Percentiles rank a stretch among this genome's conserved stretches.
These are phyloP conservation scores for Cygnus atratus DNA, from an alignment of 2,113 vertebrate species.

Conservation along the genomic window DNA sequence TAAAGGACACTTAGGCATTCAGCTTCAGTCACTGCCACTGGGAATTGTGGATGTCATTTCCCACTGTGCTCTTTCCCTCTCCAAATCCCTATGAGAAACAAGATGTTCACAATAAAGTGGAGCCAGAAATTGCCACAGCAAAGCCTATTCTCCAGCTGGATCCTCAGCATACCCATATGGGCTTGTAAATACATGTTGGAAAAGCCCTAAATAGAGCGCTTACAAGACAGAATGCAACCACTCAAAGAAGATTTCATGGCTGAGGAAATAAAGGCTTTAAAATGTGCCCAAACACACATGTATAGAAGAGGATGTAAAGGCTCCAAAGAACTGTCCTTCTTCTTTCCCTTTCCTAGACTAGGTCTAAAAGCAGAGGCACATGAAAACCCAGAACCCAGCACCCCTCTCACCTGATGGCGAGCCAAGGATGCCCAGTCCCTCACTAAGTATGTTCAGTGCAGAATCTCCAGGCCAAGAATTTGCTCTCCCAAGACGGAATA, in stretches of 20 bases:
- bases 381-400: background rate
- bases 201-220: constrained; percentile 68
- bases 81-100: background rate
- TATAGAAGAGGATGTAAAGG: background rate
- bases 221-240: constrained; percentile 50
- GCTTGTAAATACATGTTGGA: constrained; percentile 71
- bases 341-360: constrained; percentile 9
- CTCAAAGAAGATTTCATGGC: constrained; percentile 22
- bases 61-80: background rate
- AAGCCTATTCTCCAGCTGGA: constrained; percentile 38
- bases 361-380: constrained; percentile 34
- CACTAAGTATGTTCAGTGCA: background rate
- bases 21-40: background rate
- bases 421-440: background rate
- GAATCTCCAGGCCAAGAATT: background rate
- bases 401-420: background rate
- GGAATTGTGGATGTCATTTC: background rate
- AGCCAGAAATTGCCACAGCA: constrained; percentile 52
- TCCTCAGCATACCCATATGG: constrained; percentile 42
- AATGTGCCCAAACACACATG: background rate
- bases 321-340: constrained; percentile 40
- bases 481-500: background rate
- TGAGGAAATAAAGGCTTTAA: constrained; percentile 46
- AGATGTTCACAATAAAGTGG: constrained; percentile 32
- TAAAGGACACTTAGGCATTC: background rate